Evolutionary conservation across 2,888 invertebrate species (phyloP), one percentile per base, ranked within the genome.

Genomic region (Parthenolecanium corni): DNA sequence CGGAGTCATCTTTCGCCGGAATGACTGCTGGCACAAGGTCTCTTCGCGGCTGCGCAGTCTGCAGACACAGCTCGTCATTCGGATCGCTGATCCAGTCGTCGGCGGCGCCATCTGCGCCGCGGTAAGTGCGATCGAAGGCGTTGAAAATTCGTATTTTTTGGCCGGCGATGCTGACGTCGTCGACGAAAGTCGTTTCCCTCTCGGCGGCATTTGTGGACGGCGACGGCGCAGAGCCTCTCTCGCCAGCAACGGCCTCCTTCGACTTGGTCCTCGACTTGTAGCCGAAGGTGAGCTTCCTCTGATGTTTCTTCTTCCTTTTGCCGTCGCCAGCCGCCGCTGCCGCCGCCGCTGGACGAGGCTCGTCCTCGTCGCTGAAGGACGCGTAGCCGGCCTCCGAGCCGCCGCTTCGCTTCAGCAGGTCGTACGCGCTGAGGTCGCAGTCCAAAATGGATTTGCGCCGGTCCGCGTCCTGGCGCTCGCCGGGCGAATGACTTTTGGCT

Each of bases 381-480:
- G 18, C 20, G 25, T 16, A 42, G 11, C 68, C 73, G 66, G 71
- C 77, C 67, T 71, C 77, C 72, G 71, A 77, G 71, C 68, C 74
- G 68, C 71, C 77, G 53, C 67, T 71, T 66, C 72, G 77, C 71
- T 85, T 82, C 69, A 89, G 82, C 71, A 89, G 77, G 67, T 87
- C 85, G 72, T 89, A 89, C 2, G 89, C 88, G 74, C 89, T 89
- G 44, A 89, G 85, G 72, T 86, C 82, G 75, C 89, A 89, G 69
- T 87, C 85, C 46, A 89, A 75, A 67, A 89, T 89, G 18, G 89
- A 89, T 67, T 81, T 83, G 49, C 69, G 53, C 2, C 21, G 16
- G 21, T 49, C 38, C n/a, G 31, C 36, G 9, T 49, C 46, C 21
- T 21, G 6, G 16, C 65, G 49, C 47, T 64, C 56, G 23, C 63